Evolutionary conservation across 1,140 invertebrate genomes (phyloP).

Genomic region (Drosophila arizonae): DNA sequence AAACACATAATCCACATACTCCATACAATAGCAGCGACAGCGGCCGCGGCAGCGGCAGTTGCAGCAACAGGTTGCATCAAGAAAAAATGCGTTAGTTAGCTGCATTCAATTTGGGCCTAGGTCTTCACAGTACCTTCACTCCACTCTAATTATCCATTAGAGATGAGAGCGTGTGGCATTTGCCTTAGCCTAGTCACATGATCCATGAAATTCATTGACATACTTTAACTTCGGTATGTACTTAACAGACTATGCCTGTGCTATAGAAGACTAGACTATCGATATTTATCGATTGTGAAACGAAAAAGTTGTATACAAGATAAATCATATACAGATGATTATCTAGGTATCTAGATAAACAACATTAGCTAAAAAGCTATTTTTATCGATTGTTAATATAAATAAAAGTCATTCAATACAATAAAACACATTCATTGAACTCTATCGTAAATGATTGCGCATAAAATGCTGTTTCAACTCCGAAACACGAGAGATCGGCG

Average conservation of each 20-base stretch:
- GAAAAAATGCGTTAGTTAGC: slow-evolving; percentile 54
- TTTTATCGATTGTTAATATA: too few species aligned
- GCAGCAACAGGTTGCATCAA: slow-evolving; percentile 50
- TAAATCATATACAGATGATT: too few species aligned
- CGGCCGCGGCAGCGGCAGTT: not conserved
- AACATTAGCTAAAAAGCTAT: too few species aligned
- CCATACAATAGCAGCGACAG: slow-evolving; percentile 9
- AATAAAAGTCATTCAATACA: not conserved
- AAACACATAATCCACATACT: slow-evolving; percentile 45
- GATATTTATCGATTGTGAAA: not conserved
- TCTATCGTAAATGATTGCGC: too few species aligned
- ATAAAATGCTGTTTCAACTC: too few species aligned
- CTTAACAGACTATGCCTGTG: too few species aligned
- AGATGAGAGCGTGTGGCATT: not conserved
- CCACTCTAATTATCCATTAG: not conserved
- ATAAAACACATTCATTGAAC: too few species aligned
- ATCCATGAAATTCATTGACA: too few species aligned
- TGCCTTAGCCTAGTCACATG: not conserved
- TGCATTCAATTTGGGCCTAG: slow-evolving; percentile 40
- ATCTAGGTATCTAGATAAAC: too few species aligned
- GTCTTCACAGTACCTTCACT: slow-evolving; percentile 32
- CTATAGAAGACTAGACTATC: not conserved
- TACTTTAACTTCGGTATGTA: too few species aligned
- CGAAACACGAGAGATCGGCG: too few species aligned
- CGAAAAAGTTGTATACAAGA: too few species aligned